Base-by-base conservation (phyloP, 2,797 vertebrate genomes). In the Syngnathus rostellatus region DNA sequence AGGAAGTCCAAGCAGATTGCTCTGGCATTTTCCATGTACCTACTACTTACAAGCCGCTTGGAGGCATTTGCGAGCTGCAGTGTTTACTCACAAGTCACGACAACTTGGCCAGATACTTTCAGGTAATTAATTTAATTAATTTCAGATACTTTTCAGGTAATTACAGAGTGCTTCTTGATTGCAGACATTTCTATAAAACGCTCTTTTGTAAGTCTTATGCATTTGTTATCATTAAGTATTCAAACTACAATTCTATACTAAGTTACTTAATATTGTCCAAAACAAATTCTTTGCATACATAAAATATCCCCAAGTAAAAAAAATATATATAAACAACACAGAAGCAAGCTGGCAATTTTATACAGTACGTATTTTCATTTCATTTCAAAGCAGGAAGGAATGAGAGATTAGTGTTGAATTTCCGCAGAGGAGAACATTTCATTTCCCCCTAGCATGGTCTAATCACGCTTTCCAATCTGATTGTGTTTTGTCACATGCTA, bases 401-500 rank as follows among this genome's bases (percentile, higher is more conserved):
- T 41, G 19, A 23, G 59, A 61, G 39, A 61, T 40, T 41, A 43
- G 21, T 62, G 41, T 11, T 2, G 39, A 12, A 62, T 14, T 62
- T 62, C 60, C 60, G 31, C 14, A 37, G 25, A 38, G 14, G 55
- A 58, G 14, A 17, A 17, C 55, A 1, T 31, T 12, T 31, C 1
- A 4, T 1, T 6, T 6, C 54, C 54, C 54, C 14, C 31, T 31
- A 37, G 31, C 55, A 37, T 8, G 8, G 14, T 37, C 31, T 37
- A 58, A 58, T 58, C 25, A 23, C 40, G 25, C 21, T 46, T 21
- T 62, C 60, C 43, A 25, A 62, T 62, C 60, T 25, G 60, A 62
- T 60, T 60, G 58, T 25, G 40, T 45, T 61, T 61, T 21, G 55
- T 37, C 31, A 38, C 55, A 58, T 61, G 14, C 25, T 58, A 58